phyloP scores from a whole-genome alignment of 2,888 invertebrate species.

The Augochlorella aurata region DNA sequence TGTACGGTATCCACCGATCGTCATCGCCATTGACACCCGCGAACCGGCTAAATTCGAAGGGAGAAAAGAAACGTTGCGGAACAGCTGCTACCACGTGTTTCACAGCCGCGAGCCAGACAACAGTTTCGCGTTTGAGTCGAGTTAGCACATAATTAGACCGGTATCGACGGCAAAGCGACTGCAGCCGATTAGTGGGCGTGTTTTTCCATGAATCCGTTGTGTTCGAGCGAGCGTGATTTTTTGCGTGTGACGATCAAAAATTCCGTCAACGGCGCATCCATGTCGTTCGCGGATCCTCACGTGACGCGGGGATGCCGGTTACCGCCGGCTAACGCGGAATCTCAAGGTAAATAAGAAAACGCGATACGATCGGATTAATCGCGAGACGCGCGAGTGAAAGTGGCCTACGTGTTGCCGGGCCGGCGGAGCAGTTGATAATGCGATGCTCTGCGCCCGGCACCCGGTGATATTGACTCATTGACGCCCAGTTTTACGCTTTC shows the following conservation, averaged over 20 bases:
- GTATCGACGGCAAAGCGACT: conserved; percentile 24
- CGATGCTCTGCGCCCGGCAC: conserved; percentile 2
- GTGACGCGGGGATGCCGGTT: neutral
- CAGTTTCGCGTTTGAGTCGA: conserved; percentile 10
- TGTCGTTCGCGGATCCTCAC: neutral
- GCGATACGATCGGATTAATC: conserved; percentile 16
- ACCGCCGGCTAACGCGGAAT: neutral
- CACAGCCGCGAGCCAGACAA: neutral
- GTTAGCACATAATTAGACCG: conserved; percentile 42
- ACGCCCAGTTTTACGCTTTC: conserved; percentile 5
- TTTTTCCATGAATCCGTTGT: conserved; percentile 6
- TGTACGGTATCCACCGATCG: neutral
- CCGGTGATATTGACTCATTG: conserved; percentile 8
- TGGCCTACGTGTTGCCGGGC: conserved; percentile 25
- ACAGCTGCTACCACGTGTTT: conserved; percentile 37
- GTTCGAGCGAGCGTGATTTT: neutral
- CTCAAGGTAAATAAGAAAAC: conserved; percentile 50
- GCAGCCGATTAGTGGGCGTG: conserved; percentile 44
- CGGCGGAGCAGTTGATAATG: conserved; percentile 50
- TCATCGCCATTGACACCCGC: neutral
- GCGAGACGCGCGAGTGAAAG: conserved; percentile 60
- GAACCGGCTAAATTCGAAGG: neutral
- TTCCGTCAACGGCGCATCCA: neutral
- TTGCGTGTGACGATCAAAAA: neutral
- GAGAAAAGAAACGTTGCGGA: neutral